Base-by-base conservation (phyloP, 2,113 vertebrate species). In the Cebidichthys violaceus region DNA sequence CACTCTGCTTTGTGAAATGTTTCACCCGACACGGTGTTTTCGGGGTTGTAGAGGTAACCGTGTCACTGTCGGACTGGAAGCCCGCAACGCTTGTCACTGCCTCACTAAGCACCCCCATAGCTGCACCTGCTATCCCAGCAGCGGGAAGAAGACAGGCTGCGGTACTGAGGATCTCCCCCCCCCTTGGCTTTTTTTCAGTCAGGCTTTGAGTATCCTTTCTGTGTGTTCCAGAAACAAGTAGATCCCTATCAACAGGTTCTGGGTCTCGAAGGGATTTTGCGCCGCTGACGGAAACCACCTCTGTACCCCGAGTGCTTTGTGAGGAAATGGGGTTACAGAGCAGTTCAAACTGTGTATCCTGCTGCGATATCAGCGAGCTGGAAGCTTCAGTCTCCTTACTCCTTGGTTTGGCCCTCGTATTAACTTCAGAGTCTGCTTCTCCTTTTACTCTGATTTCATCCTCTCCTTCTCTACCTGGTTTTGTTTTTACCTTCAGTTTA, bases 1-100 rank as follows among this genome's bases (percentile, higher is more conserved):
- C 91, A 20, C 61, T 88, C 66, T 90, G 86, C 77, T 90, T 91
- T 1, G 37, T 83, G 73, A 85, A 76, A 2, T 81, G 82, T 22
- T 59, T 85, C 29, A 4, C 60, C 67, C 55, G 66, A 24, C 45
- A 57, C 2, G 60, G 11, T 22, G 4, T 41, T 55, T 29, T 43
- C 9, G 65, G n/a, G 2, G 55, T 18, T 0, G 75, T 60, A 0
- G 81, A 50, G 22, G 64, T 15, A 10, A 41, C 68, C 13, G 85
- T 68, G 22, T 83, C 86, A 1, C 78, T 68, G 17, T 83, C 86
- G 1, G 79, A 61, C 13, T 80, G 84, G 65, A 82, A 76, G 70
- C 18, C 24, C 24, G 9, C 31, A 1, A 68, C 14, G 39, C 24
- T 65, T 10, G 76, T 82, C 55, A 80, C 70, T 3, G 69, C 83